Evolutionary conservation across 2,888 invertebrate species (phyloP), one percentile per base, ranked within the genome.

Genomic region (Hipparchia sbordonii): DNA sequence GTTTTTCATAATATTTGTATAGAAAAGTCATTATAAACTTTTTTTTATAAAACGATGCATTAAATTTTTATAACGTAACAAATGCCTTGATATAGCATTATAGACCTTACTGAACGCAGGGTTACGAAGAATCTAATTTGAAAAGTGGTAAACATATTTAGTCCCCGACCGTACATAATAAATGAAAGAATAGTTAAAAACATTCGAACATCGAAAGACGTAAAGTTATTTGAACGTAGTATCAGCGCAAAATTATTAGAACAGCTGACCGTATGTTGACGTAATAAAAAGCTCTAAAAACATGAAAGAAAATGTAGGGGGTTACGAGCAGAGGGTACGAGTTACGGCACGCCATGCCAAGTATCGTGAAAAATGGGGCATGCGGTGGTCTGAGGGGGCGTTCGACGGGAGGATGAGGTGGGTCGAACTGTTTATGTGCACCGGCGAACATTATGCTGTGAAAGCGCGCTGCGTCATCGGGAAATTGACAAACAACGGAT

Each of bases 291-390:
- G 82, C 82, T 79, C 80, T 81, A 82, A 87, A 87, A 87, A 85
- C 84, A 87, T 85, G 84, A 86, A 82, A 79, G 77, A 79, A 87
- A 86, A 79, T 81, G 82, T 51, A 51, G 82, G 81, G 82, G 82
- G 77, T 79, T 76, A 76, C 76, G 77, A 82, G 79, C 74, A 78
- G 79, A 82, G 84, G 84, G 81, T 72, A 81, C 77, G 62, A 60
- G 68, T 68, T 62, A 67, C 79, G 79, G 78, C 84, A 84, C 84
- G 82, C 82, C 84, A 86, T 81, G 82, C 83, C 84, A 84, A 86
- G 82, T 84, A 82, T 88, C 80, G 86, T 86, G 87, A 89, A 91
- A 91, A 90, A 89, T 88, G 87, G 88, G 85, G 82, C 85, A 87
- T 79, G 76, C 74, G 74, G 71, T 81, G 83, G 78, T 51, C 23